These are phyloP conservation scores for Enteromius unitaeniatus DNA, from an alignment of 2,797 vertebrate species.

Conservation along the genomic window DNA sequence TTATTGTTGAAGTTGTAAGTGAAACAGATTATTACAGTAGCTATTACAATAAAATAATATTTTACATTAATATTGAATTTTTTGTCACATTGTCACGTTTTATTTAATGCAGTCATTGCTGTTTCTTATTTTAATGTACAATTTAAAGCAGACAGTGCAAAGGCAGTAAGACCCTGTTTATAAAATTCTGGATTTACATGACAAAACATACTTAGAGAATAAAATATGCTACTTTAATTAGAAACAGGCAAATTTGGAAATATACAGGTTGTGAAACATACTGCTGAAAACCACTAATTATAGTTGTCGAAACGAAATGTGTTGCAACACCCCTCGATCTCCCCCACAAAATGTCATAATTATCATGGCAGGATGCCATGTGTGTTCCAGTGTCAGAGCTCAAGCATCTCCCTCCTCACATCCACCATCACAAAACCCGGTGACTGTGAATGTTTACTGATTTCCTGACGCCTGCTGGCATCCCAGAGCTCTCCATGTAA, in stretches of 20 bases:
- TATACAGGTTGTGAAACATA: not conserved
- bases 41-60: not conserved
- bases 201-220: not conserved
- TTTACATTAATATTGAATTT: not conserved
- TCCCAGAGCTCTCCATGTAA: slow-evolving; percentile 53
- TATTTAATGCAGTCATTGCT: not conserved
- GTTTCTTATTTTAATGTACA: not conserved
- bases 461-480: not conserved
- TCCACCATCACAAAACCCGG: slow-evolving; percentile 10
- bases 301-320: slow-evolving; percentile 4
- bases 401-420: not conserved
- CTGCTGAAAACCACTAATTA: not conserved
- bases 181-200: not conserved
- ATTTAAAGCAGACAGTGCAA: not conserved
- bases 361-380: slow-evolving; percentile 14
- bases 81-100: not conserved
- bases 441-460: slow-evolving; percentile 23
- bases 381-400: not conserved
- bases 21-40: not conserved
- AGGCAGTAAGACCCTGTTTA: not conserved
- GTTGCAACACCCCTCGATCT: not conserved
- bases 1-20: not conserved
- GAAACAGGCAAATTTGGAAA: not conserved
- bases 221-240: slow-evolving; percentile 11
- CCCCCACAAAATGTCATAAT: not conserved